These are phyloP conservation scores for Papilio xuthus DNA, from an alignment of 1,140 invertebrate genomes.

Conservation along the genomic window DNA sequence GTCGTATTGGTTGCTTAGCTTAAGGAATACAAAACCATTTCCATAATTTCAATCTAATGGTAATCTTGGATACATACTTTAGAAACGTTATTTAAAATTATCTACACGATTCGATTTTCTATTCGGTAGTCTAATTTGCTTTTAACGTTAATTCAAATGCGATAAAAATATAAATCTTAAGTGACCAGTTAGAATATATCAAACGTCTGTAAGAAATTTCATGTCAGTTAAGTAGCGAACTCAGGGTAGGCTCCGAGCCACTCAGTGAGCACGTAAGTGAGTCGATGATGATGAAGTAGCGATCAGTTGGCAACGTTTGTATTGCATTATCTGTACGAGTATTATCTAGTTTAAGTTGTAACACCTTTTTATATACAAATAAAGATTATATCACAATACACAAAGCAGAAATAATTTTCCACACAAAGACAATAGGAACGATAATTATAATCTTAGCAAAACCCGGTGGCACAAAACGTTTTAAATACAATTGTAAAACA, in stretches of 20 bases:
- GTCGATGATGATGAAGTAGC: too few species aligned
- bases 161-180: slow-evolving; percentile 24
- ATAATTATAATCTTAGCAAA: slow-evolving; percentile 62
- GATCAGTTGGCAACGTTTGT: background rate
- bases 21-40: background rate
- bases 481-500: slow-evolving; percentile 57
- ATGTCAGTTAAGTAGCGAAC: slow-evolving; percentile 28
- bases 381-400: slow-evolving; percentile 39
- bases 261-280: too few species aligned
- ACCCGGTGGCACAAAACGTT: slow-evolving; percentile 67
- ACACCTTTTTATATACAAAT: slow-evolving; percentile 11
- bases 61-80: background rate
- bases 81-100: slow-evolving; percentile 8
- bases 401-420: slow-evolving; percentile 45
- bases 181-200: slow-evolving; percentile 5
- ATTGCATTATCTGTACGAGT: slow-evolving; percentile 16
- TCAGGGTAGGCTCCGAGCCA: too few species aligned
- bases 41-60: background rate
- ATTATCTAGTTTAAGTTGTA: background rate
- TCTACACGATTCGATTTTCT: background rate
- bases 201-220: slow-evolving; percentile 26
- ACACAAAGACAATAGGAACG: slow-evolving; percentile 51
- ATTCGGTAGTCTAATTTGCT: slow-evolving; percentile 14
- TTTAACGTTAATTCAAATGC: background rate
- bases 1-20: background rate